Evolutionary conservation across 30 jellyfish, hydroid and myxozoan species (phyloP).

Genomic region (Aurelia sp.): DNA sequence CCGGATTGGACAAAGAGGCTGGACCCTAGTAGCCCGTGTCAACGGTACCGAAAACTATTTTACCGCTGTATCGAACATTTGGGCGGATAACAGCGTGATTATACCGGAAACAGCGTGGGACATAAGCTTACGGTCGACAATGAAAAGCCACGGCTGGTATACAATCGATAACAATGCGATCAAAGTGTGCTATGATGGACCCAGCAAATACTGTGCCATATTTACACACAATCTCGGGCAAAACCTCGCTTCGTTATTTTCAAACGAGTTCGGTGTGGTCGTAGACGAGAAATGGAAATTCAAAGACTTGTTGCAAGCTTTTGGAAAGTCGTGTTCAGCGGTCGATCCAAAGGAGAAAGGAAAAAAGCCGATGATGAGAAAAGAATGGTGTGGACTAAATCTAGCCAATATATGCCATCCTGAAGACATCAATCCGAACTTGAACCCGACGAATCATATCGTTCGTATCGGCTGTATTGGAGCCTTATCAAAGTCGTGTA

Average conservation of each 20-base stretch:
- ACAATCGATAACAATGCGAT: slow-evolving; percentile 85
- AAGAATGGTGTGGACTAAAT: slow-evolving; percentile 98
- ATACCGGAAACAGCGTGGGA: slow-evolving; percentile 93
- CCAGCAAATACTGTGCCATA: slow-evolving; percentile 89
- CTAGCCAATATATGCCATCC: slow-evolving; percentile 97
- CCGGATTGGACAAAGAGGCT: slow-evolving; percentile 82
- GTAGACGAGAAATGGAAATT: slow-evolving; percentile 95
- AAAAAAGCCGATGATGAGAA: slow-evolving; percentile 31
- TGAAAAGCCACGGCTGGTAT: slow-evolving; percentile 98
- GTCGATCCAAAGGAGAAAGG: slow-evolving; percentile 25
- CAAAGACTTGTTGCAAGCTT: slow-evolving; percentile 78
- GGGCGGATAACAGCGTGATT: slow-evolving; percentile 97
- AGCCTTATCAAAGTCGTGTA: slow-evolving; percentile 82
- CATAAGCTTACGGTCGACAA: slow-evolving; percentile 65
- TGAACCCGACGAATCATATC: slow-evolving; percentile 96
- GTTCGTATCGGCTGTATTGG: slow-evolving; percentile 99
- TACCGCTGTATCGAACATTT: slow-evolving; percentile 93
- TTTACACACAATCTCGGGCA: slow-evolving; percentile 93
- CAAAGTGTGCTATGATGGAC: slow-evolving; percentile 94
- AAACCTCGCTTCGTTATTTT: slow-evolving; percentile 75
- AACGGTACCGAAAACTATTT: slow-evolving; percentile 96
- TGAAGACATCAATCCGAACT: slow-evolving; percentile 95
- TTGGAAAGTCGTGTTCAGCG: slow-evolving; percentile 88
- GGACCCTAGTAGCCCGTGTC: slow-evolving; percentile 99
- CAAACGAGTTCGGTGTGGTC: slow-evolving; percentile 85